Evolutionary conservation across 2,888 invertebrate species (phyloP).

Genomic region (Aphidius colemani): DNA sequence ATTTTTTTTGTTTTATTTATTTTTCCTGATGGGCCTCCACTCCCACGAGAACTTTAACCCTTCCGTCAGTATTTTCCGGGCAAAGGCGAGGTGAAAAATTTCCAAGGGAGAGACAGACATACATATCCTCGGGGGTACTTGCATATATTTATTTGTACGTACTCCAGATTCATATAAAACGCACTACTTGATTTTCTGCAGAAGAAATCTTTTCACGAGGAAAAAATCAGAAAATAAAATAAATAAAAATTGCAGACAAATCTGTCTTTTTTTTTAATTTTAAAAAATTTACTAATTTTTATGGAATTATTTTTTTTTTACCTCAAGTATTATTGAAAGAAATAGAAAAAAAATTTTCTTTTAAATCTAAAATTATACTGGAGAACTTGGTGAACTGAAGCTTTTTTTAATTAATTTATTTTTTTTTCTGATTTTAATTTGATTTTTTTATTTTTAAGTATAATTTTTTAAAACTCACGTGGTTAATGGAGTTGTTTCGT

Average conservation of each 20-base stretch:
- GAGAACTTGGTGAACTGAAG: slow-evolving; percentile 1
- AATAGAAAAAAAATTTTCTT: background rate
- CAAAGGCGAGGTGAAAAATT: slow-evolving; percentile 1
- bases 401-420: background rate
- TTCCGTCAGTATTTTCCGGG: slow-evolving; percentile 28
- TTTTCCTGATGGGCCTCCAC: slow-evolving; percentile 13
- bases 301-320: too few species aligned
- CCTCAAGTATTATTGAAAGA: background rate
- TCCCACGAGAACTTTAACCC: slow-evolving; percentile 26
- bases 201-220: slow-evolving; percentile 14
- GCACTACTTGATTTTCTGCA: slow-evolving; percentile 25
- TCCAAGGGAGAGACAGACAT: background rate
- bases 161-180: background rate
- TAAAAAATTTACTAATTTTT: background rate
- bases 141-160: background rate
- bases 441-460: background rate
- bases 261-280: slow-evolving; percentile 13
- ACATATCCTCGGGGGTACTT: slow-evolving; percentile 13
- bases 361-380: background rate
- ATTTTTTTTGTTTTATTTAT: slow-evolving; percentile 25
- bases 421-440: slow-evolving; percentile 6
- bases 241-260: slow-evolving; percentile 12
- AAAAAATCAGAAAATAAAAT: slow-evolving; percentile 19
- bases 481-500: too few species aligned
- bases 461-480: background rate